Conservation (phyloP, 1,140 invertebrate genomes). For the Drosophila fuyamai region DNA sequence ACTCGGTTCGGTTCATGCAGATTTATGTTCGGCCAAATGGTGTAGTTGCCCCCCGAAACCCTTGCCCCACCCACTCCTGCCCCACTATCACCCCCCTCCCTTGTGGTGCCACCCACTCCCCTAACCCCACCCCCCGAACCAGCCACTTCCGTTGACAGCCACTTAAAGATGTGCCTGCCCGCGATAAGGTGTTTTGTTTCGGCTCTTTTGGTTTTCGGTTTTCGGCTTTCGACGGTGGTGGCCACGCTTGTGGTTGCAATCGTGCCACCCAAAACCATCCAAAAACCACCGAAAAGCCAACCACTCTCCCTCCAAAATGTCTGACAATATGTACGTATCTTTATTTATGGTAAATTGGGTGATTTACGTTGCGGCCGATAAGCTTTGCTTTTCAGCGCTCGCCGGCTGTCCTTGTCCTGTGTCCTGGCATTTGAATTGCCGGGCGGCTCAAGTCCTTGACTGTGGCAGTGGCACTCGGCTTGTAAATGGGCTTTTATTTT, state of each 20-base stretch:
- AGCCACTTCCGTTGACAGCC: conserved; percentile 70
- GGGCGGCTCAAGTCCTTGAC: conserved; percentile 62
- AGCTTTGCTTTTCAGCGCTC: conserved; percentile 78
- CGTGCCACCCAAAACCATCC: neutral
- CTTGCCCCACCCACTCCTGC: no score
- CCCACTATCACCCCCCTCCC: conserved; percentile 11
- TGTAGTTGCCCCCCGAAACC: conserved; percentile 31
- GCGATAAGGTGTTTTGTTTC: conserved; percentile 82
- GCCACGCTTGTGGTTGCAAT: conserved; percentile 38
- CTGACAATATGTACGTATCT: conserved; percentile 83
- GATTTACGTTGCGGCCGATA: conserved; percentile 83
- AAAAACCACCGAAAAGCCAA: conserved; percentile 2
- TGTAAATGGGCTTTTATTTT: conserved; percentile 76
- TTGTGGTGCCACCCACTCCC: conserved; percentile 8
- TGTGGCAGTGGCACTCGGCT: conserved; percentile 2
- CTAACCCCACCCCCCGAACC: neutral
- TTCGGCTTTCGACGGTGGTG: conserved; percentile 39
- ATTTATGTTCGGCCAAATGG: conserved; percentile 57
- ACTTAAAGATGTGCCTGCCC: conserved; percentile 78
- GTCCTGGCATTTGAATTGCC: conserved; percentile 73
- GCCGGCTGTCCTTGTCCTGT: conserved; percentile 52
- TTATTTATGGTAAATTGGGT: conserved; percentile 83
- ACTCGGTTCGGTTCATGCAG: conserved; percentile 41
- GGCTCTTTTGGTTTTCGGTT: conserved; percentile 39
- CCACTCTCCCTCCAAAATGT: neutral